phyloP scores from a whole-genome alignment of 2,797 vertebrate species.

The Enteromius argenteus region DNA sequence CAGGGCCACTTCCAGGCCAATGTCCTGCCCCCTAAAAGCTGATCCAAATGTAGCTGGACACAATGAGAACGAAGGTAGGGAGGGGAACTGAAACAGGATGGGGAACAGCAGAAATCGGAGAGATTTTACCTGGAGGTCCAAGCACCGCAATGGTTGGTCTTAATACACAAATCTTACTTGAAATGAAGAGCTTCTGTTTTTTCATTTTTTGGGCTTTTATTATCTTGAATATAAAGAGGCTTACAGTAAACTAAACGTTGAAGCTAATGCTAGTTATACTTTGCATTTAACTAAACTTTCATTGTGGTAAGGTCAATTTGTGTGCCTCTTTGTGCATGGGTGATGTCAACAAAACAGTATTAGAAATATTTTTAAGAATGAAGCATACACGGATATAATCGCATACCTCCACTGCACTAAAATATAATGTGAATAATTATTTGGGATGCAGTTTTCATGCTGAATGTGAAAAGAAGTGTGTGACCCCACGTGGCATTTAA shows the following conservation, averaged over 20 bases:
- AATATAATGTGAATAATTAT: not conserved
- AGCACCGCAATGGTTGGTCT: conserved; percentile 13
- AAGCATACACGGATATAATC: not conserved
- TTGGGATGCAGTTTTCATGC: not conserved
- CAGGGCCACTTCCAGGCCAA: conserved; percentile 95
- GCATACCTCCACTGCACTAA: not conserved
- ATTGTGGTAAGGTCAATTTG: not conserved
- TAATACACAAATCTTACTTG: conserved; percentile 28
- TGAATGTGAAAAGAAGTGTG: not conserved
- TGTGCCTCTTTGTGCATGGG: not conserved
- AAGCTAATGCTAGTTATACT: conserved; percentile 5
- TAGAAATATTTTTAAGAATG: not conserved
- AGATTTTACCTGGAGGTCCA: not conserved
- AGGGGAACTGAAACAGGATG: not conserved
- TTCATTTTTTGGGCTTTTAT: conserved; percentile 9
- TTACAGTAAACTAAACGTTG: not conserved
- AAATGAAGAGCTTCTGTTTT: conserved; percentile 32
- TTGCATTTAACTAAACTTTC: not conserved
- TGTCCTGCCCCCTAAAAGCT: conserved; percentile 86
- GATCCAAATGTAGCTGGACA: conserved; percentile 59
- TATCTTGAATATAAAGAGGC: not conserved
- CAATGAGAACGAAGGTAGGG: conserved; percentile 41
- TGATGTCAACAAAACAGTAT: conserved; percentile 2
- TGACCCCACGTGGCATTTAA: not conserved
- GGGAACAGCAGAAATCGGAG: conserved; percentile 23